Evolutionary conservation across 1,140 invertebrate genomes (phyloP).

Genomic region (Drosophila equinoxialis): DNA sequence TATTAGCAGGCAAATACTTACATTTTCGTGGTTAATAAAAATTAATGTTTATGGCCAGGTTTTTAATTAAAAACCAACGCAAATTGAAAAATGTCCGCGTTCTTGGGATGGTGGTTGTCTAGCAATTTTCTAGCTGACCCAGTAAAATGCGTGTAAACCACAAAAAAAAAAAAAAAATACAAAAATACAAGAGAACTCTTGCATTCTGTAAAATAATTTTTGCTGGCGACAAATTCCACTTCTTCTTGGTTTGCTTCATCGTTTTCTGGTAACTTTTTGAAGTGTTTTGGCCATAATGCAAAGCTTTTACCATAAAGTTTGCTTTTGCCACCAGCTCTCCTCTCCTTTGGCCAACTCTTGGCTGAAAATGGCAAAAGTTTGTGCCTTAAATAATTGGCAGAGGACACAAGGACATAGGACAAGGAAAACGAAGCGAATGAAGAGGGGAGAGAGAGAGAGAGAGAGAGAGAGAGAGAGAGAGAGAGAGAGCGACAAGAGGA

Average conservation of each 20-base stretch:
- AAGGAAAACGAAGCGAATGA: slow-evolving; percentile 14
- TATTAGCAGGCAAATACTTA: slow-evolving; percentile 75
- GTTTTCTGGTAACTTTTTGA: slow-evolving; percentile 44
- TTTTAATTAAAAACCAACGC: slow-evolving; percentile 78
- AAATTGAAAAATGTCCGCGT: slow-evolving; percentile 66
- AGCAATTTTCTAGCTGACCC: slow-evolving; percentile 45
- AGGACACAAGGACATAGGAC: slow-evolving; percentile 7
- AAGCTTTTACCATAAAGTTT: slow-evolving; percentile 68
- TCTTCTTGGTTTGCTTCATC: slow-evolving; percentile 26
- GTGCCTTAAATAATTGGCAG: slow-evolving; percentile 75
- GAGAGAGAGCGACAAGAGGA: neutral
- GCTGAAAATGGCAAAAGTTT: slow-evolving; percentile 70
- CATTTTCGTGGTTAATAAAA: slow-evolving; percentile 64
- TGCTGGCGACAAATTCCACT: slow-evolving; percentile 35
- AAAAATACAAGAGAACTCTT: slow-evolving; percentile 26
- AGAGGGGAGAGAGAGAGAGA: slow-evolving; percentile 6
- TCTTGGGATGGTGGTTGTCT: slow-evolving; percentile 8
- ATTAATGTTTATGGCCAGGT: slow-evolving; percentile 77
- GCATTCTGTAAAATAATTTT: slow-evolving; percentile 36
- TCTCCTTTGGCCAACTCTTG: slow-evolving; percentile 3
- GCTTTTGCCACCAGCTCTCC: slow-evolving; percentile 12
- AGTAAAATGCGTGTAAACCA: slow-evolving; percentile 51
- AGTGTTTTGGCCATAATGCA: slow-evolving; percentile 71
- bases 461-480: neutral
- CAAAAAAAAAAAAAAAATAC: too few species aligned